Percentiles rank a stretch among this genome's conserved stretches.
phyloP scores from a whole-genome alignment of 92 coral and sea anemone species.

The Porites lobata region DNA sequence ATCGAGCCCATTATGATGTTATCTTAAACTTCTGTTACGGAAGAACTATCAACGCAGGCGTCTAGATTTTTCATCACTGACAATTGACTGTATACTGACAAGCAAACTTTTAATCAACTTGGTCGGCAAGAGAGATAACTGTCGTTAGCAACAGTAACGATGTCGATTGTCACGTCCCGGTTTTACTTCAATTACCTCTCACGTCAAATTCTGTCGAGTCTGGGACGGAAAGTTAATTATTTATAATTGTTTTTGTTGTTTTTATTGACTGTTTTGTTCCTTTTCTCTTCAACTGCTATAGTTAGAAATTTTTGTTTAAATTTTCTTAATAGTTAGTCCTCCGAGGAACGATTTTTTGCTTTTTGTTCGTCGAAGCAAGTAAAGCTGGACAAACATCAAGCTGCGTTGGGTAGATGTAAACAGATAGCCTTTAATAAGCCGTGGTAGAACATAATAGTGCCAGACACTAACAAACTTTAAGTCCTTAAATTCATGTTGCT shows the following conservation, averaged over 20 bases:
- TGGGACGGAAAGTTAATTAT: conserved; percentile 13
- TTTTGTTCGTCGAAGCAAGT: not conserved
- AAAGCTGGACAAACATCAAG: conserved; percentile 15
- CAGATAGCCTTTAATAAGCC: too few species aligned
- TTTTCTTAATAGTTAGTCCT: not conserved
- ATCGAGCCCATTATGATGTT: conserved; percentile 25
- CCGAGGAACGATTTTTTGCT: not conserved
- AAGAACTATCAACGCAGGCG: not conserved
- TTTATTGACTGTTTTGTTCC: not conserved
- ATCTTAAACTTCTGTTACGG: not conserved
- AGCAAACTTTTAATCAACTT: conserved; percentile 1
- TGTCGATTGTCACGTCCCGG: not conserved
- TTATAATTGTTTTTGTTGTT: conserved; percentile 7
- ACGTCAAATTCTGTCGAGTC: not conserved
- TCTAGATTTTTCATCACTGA: not conserved
- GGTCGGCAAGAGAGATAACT: not conserved
- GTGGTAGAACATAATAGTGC: too few species aligned
- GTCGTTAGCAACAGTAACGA: not conserved
- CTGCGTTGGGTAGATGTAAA: not conserved
- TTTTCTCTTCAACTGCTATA: conserved; percentile 4
- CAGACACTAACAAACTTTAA: too few species aligned
- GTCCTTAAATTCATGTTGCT: too few species aligned
- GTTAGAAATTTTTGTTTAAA: not conserved
- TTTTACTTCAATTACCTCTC: not conserved
- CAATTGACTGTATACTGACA: not conserved